Evolutionary conservation across 2,797 vertebrate species (phyloP), one percentile per base, ranked within the genome.

Genomic region (Hylomyscus alleni): DNA sequence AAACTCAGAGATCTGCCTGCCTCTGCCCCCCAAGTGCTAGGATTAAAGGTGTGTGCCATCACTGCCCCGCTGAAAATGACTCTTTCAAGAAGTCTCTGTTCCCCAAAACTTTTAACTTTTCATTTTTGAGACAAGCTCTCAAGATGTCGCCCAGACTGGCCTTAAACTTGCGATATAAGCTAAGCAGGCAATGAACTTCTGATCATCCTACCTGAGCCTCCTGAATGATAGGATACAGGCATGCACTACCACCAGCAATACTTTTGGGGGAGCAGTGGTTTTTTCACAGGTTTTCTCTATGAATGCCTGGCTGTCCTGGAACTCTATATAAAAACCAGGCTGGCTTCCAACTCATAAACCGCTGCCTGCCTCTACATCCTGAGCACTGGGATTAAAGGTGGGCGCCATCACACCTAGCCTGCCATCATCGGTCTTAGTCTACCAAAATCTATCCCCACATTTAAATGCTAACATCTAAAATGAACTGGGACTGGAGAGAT

Each of bases 11-110:
- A 44, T 44, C 44, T 44, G 44, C 44, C 44, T 44, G 6, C 44
- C 44, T 44, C 44, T 44, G 44, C 44, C 44, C 6, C 44, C 44
- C 44, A 44, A 44, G 44, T 44, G 44, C 44, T 44, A 6, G 44
- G 44, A 44, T 44, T 44, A 44, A 44, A 44, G 44, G 44, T 44
- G 44, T 44, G 44, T 44, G 6, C 44, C 44, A 44, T 44, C 44
- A 44, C 44, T 44, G 44, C 44, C 44, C 6, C 3, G 44, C 12
- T 62, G 6, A 56, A 56, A 72, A 37, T 81, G 69, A 40, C 20
- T 84, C 90, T 82, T 54, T 80, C 69, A 86, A 86, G 26, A n/a
- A 26, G 29, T 88, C 87, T 94, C 72, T 22, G 62, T 80, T 81
- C 40, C 76, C 31, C 31, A 69, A 56, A 20, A 26, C 44, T 81